Conservation (phyloP, 2,888 invertebrate species). For the Drepana falcataria region DNA sequence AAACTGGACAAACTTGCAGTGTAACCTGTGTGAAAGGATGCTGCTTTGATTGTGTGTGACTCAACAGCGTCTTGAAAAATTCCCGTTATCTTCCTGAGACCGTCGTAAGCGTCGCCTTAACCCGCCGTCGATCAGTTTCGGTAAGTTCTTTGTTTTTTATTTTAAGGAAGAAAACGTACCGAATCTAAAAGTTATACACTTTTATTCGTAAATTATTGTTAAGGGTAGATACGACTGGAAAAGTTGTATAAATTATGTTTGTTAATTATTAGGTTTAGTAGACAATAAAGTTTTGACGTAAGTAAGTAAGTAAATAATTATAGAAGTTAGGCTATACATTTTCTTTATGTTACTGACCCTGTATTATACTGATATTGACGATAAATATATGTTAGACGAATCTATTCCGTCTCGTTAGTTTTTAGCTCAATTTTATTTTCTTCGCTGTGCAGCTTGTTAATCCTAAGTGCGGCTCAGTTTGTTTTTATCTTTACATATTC, state of each 20-base stretch:
- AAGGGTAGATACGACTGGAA: not conserved
- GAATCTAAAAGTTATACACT: not conserved
- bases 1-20: constrained; percentile 34
- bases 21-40: constrained; percentile 54
- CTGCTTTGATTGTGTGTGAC: constrained; percentile 42
- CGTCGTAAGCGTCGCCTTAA: constrained; percentile 38
- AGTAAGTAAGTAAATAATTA: too few relatives aligned
- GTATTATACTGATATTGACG: too few relatives aligned
- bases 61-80: constrained; percentile 17
- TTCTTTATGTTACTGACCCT: too few relatives aligned
- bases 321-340: too few relatives aligned
- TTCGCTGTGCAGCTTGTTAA: too few relatives aligned
- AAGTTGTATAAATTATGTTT: not conserved
- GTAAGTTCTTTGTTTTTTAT: constrained; percentile 54
- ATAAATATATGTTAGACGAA: too few relatives aligned
- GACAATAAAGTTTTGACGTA: too few relatives aligned
- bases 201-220: not conserved
- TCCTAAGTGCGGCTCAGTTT: too few relatives aligned
- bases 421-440: too few relatives aligned
- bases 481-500: too few relatives aligned
- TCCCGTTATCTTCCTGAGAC: constrained; percentile 4
- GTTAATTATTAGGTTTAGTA: too few relatives aligned
- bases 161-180: constrained; percentile 18
- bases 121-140: constrained; percentile 39
- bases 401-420: too few relatives aligned